Evolutionary conservation across 2,113 vertebrate genomes (phyloP).

Genomic region (Sylvilagus bachmani): DNA sequence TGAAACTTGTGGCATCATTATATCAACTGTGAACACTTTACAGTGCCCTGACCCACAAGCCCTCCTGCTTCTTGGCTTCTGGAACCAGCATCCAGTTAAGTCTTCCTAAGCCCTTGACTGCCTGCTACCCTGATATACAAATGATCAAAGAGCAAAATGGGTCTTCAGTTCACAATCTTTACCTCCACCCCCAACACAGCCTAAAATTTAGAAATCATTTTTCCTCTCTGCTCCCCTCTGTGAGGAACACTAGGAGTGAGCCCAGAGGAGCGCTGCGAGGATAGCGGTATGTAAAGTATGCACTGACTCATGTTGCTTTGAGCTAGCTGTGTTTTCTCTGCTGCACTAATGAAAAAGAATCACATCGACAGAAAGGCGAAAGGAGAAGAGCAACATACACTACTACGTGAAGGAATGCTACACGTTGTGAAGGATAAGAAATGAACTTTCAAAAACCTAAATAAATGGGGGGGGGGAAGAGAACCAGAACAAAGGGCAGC

Average conservation of each 20-base stretch:
- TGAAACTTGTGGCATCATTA: background rate
- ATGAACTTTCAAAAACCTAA: conserved; percentile 72
- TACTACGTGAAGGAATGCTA: conserved; percentile 79
- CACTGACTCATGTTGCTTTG: conserved; percentile 81
- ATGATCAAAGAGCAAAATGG: background rate
- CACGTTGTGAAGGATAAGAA: conserved; percentile 59
- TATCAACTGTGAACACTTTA: background rate
- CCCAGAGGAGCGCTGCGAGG: conserved; percentile 61
- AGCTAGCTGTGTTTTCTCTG: conserved; percentile 77
- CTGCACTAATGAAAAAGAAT: conserved; percentile 81
- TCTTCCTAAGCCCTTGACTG: background rate
- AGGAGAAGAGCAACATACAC: conserved; percentile 60
- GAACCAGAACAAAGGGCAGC: conserved; percentile 49
- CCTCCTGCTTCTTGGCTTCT: conserved; percentile 6
- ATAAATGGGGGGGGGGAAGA: conserved; percentile 3
- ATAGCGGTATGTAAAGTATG: conserved; percentile 76
- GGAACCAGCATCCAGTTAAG: conserved; percentile 13
- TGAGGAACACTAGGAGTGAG: conserved; percentile 53
- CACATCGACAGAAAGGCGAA: conserved; percentile 60
- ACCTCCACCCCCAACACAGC: conserved; percentile 51
- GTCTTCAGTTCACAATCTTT: conserved; percentile 39
- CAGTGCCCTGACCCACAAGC: background rate
- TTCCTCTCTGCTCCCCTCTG: conserved; percentile 65
- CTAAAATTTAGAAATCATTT: conserved; percentile 69
- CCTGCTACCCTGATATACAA: conserved; percentile 14